These are phyloP conservation scores for Xenentodon cancila DNA, from an alignment of 2,797 vertebrate genomes.

Conservation along the genomic window DNA sequence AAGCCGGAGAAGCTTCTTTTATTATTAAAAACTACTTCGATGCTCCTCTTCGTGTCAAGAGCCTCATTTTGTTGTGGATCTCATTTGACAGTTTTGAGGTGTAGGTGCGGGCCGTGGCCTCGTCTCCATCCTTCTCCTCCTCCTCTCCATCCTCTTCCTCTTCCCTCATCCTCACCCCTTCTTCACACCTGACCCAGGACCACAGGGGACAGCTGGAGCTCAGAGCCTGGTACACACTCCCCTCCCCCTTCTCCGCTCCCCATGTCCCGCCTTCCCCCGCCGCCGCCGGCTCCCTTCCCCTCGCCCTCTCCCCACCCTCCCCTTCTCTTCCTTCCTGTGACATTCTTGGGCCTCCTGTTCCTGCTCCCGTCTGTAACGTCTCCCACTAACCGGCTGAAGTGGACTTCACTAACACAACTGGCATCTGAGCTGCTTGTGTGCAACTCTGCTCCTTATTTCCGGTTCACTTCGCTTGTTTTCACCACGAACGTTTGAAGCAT, in stretches of 20 bases:
- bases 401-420: conserved; percentile 18
- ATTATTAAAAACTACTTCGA: conserved; percentile 32
- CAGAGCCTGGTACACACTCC: conserved; percentile 82
- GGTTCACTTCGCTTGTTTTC: conserved; percentile 11
- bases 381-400: conserved; percentile 36
- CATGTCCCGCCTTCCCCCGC: conserved; percentile 33
- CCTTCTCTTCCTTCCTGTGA: conserved; percentile 56
- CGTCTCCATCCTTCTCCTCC: conserved; percentile 61
- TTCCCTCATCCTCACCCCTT: conserved; percentile 54
- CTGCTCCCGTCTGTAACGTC: conserved; percentile 55
- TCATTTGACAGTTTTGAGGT: conserved; percentile 95
- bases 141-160: conserved; percentile 52
- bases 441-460: conserved; percentile 29
- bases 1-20: neutral
- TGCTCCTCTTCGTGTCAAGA: conserved; percentile 20
- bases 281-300: conserved; percentile 23
- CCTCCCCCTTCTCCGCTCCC: conserved; percentile 31
- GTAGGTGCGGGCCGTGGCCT: conserved; percentile 79
- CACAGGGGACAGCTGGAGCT: conserved; percentile 83
- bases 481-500: conserved; percentile 16
- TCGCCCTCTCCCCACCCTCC: conserved; percentile 16
- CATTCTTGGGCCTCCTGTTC: conserved; percentile 39
- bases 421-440: neutral
- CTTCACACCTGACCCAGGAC: conserved; percentile 79
- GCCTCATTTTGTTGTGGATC: conserved; percentile 79